Base-by-base conservation (phyloP, 1,140 invertebrate genomes). In the Mylabris phalerata region DNA sequence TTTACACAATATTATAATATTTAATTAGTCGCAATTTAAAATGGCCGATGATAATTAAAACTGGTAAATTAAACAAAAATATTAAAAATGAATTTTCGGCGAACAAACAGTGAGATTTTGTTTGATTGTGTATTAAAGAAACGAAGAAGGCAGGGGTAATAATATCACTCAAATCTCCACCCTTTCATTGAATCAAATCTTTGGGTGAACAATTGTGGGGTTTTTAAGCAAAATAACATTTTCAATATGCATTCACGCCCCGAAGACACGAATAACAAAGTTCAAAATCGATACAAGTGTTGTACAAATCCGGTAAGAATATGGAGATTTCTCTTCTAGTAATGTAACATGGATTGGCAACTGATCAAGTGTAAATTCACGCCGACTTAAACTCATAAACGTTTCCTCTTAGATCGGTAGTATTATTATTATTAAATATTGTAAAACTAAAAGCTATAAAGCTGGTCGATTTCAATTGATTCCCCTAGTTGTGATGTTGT, bases 301-400 rank as follows among this genome's bases (percentile, higher is more conserved):
- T 55, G 49, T 52, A 55, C 50, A 67, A 60, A 64, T 63, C 62
- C 48, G 40, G 50, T 66, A 68, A 64, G 60, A 64, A 62, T 64
- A 66, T 65, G 62, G 64, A 62, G 57, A 52, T 32, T 32, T 32
- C 19, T 19, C 19, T 50, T 42, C 38, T 44, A 47, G 27, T 40
- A 59, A 62, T 68, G 64, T 66, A 54, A 41, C 50, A 57, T 47
- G 61, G 55, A 55, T 57, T 43, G 59, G 61, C 46, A 48, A 44
- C 55, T 58, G 50, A 50, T 67, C 55, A 58, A 55, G 57, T 51
- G 55, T 59, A 47, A 60, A 65, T 62, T 62, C 45, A 62, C 60
- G 67, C 59, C 45, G 57, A 62, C 64, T 67, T 61, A 65, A 62
- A 65, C 54, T 32, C 51, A 32, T 51, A 51, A 51, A 51, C 39